phyloP scores from a whole-genome alignment of 2,888 invertebrate genomes.

The Cinara cedri region DNA sequence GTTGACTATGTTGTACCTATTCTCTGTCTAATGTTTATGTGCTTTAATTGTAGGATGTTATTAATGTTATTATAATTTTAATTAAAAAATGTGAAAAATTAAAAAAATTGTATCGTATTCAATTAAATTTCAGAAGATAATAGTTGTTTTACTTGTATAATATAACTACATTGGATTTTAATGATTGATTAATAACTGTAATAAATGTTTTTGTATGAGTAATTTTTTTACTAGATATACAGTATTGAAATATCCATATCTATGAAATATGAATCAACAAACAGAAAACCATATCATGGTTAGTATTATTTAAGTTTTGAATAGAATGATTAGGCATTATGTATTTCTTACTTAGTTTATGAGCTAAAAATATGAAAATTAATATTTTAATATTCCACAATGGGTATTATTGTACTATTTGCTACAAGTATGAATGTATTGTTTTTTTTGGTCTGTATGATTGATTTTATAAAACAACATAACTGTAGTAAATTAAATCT shows the following conservation, averaged over 20 bases:
- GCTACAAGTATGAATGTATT: too few species aligned
- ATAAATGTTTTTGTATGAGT: neutral
- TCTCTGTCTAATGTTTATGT: neutral
- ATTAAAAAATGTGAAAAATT: neutral
- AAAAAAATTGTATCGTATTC: neutral
- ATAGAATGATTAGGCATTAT: neutral
- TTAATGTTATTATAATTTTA: neutral
- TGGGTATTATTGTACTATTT: neutral
- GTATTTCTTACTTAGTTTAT: neutral
- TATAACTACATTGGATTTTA: too few species aligned
- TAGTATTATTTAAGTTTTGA: constrained; percentile 2
- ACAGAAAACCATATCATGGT: constrained; percentile 49
- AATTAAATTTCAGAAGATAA: neutral
- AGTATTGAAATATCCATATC: neutral
- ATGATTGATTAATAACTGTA: too few species aligned
- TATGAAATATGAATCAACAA: constrained; percentile 30
- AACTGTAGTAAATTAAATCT: too few species aligned
- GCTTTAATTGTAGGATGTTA: neutral
- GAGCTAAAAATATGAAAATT: neutral
- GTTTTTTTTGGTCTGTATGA: too few species aligned
- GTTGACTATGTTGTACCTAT: neutral
- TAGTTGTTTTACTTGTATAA: neutral
- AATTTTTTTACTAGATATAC: too few species aligned
- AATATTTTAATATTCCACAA: neutral
- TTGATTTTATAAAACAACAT: too few species aligned